A percentile compares a stretch with the other conserved stretches of the same genome.
Evolutionary conservation across 2,113 vertebrate species (phyloP).

Genomic region (Tragelaphus imberbis): DNA sequence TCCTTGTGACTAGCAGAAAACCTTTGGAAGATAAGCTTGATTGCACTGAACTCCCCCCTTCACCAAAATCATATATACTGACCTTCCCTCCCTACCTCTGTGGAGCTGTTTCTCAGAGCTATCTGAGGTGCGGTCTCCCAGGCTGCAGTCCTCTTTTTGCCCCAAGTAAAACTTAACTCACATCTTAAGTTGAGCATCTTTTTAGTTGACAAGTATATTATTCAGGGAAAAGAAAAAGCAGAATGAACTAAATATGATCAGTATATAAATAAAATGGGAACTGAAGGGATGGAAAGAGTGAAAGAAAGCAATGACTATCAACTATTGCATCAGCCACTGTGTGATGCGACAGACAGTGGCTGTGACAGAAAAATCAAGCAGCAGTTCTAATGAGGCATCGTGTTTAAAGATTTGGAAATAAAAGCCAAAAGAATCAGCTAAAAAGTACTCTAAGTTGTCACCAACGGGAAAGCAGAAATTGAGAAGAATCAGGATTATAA

Average conservation of each 20-base stretch:
- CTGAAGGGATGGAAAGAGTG: neutral
- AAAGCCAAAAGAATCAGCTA: neutral
- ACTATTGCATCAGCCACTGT: neutral
- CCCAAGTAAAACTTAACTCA: neutral
- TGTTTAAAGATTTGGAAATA: neutral
- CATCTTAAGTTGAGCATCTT: neutral
- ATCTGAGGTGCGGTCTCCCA: neutral
- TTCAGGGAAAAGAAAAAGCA: neutral
- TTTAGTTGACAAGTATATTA: neutral
- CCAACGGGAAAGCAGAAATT: neutral
- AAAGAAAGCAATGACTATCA: neutral
- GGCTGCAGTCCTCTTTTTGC: neutral
- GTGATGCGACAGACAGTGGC: neutral
- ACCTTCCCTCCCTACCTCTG: neutral
- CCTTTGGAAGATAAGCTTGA: too few relatives aligned
- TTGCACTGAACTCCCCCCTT: too few relatives aligned
- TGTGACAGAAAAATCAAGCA: neutral
- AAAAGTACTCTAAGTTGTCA: neutral
- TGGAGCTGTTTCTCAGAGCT: neutral
- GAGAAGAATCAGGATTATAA: neutral
- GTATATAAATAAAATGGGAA: neutral
- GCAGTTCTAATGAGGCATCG: neutral
- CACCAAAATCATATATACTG: too few relatives aligned
- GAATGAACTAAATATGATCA: too few relatives aligned
- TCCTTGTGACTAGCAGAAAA: too few relatives aligned